phyloP scores from a whole-genome alignment of 2,113 vertebrate species.

The Myiozetetes cayanensis region DNA sequence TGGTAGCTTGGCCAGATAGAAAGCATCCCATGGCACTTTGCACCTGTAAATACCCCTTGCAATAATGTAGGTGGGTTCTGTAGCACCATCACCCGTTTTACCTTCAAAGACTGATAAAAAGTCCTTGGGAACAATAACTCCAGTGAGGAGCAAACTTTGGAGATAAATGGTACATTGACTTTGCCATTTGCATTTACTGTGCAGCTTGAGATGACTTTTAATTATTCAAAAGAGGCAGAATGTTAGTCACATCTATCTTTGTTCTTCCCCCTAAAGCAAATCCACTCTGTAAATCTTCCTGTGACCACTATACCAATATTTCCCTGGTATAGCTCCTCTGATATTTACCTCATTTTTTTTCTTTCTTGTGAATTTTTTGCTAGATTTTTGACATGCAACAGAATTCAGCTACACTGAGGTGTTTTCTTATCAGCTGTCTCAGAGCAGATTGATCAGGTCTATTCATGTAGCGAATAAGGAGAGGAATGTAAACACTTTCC shows the following conservation, averaged over 20 bases:
- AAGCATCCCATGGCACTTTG: neutral
- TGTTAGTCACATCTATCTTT: conserved; percentile 9
- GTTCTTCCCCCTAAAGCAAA: conserved; percentile 17
- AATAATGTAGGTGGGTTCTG: neutral
- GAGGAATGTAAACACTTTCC: neutral
- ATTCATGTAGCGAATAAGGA: neutral
- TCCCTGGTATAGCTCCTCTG: neutral
- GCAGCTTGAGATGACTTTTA: conserved; percentile 41
- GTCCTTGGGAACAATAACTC: neutral
- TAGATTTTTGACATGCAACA: neutral
- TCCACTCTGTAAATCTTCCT: neutral
- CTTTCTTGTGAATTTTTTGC: neutral
- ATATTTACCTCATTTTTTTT: neutral
- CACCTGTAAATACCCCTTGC: neutral
- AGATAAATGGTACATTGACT: conserved; percentile 23
- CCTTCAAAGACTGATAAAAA: neutral
- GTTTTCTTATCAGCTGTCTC: neutral
- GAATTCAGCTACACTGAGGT: neutral
- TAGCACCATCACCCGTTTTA: neutral
- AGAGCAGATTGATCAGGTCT: neutral
- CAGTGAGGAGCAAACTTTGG: neutral
- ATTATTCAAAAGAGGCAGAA: conserved; percentile 38
- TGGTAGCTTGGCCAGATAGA: neutral
- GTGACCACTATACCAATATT: neutral
- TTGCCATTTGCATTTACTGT: conserved; percentile 41